Percentiles rank a stretch among this genome's conserved stretches.
These are phyloP conservation scores for Enteromius mattozi DNA, from an alignment of 2,797 vertebrate species.

Conservation along the genomic window DNA sequence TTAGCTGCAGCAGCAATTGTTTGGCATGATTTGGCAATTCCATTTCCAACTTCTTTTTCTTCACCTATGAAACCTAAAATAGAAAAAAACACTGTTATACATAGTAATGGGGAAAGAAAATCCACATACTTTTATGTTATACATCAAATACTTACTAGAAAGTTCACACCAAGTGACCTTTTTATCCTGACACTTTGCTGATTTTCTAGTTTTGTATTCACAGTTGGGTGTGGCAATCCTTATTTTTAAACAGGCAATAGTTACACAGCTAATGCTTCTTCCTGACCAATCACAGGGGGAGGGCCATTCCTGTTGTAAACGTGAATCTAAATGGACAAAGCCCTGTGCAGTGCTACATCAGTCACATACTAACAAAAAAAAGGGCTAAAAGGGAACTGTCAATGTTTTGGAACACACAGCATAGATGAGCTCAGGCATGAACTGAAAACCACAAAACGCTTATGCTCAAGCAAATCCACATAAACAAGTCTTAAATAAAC, in stretches of 20 bases:
- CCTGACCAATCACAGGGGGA: neutral
- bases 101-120: neutral
- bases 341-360: neutral
- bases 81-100: constrained; percentile 16
- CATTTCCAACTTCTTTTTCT: constrained; percentile 86
- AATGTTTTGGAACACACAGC: neutral
- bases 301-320: neutral
- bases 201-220: neutral
- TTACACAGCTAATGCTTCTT: neutral
- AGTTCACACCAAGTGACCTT: neutral
- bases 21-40: constrained; percentile 93
- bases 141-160: neutral
- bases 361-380: neutral
- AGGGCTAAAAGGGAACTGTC: neutral
- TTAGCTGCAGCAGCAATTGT: constrained; percentile 91
- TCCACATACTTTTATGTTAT: neutral
- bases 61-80: constrained; percentile 80
- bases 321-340: neutral
- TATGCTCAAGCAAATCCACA: neutral
- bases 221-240: neutral
- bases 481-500: neutral
- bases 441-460: neutral
- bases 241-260: neutral
- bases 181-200: neutral
- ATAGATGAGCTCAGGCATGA: neutral